Evolutionary conservation across 2,888 invertebrate genomes (phyloP).

Genomic region (Trissoscelio sp.): DNA sequence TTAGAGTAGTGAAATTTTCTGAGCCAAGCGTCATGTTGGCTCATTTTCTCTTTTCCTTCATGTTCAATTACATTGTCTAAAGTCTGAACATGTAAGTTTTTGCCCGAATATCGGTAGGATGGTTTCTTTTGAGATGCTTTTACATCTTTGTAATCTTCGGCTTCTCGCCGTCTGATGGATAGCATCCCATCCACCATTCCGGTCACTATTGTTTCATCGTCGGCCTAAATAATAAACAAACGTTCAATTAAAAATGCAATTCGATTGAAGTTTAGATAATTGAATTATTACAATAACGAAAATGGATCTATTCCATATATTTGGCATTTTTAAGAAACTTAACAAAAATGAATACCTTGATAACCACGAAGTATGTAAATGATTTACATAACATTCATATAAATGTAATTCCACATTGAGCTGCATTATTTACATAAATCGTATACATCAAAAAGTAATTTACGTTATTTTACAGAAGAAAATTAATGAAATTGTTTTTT

Average conservation of each 20-base stretch:
- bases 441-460: too few species aligned
- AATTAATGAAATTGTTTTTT: too few species aligned
- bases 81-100: slow-evolving; percentile 77
- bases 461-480: too few species aligned
- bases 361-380: too few species aligned
- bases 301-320: too few species aligned
- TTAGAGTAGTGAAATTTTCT: slow-evolving; percentile 92
- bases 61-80: slow-evolving; percentile 85
- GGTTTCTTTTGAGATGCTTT: slow-evolving; percentile 84
- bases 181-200: slow-evolving; percentile 97
- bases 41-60: slow-evolving; percentile 82
- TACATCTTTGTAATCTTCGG: slow-evolving; percentile 83
- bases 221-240: slow-evolving; percentile 80
- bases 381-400: too few species aligned
- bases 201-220: slow-evolving; percentile 93
- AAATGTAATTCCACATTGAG: too few species aligned
- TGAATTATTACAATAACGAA: too few species aligned
- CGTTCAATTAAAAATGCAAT: background rate
- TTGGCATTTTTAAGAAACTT: too few species aligned
- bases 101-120: slow-evolving; percentile 84
- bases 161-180: slow-evolving; percentile 91
- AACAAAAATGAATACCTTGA: too few species aligned
- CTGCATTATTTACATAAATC: too few species aligned
- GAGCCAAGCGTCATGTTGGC: slow-evolving; percentile 89
- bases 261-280: background rate